phyloP scores from a whole-genome alignment of 2,797 vertebrate species.

The Eulemur albifrons region DNA sequence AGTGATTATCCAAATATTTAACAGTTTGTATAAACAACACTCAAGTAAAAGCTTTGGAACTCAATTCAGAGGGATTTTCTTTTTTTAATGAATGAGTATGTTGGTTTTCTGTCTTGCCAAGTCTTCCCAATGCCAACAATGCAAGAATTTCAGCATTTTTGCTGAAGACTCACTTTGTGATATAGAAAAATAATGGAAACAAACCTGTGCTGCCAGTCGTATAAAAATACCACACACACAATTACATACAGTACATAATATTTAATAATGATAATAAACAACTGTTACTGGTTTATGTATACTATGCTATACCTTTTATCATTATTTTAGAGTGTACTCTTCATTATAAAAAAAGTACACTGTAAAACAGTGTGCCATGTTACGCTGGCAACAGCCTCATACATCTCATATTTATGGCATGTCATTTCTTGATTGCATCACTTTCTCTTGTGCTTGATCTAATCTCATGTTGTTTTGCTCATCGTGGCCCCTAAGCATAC shows the following conservation, averaged over 20 bases:
- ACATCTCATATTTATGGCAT: neutral
- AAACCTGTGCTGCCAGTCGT: neutral
- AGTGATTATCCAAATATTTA: slow-evolving; percentile 61
- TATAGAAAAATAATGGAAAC: neutral
- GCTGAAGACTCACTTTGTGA: slow-evolving; percentile 3
- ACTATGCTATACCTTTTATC: neutral
- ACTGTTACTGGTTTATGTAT: neutral
- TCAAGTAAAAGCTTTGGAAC: slow-evolving; percentile 35
- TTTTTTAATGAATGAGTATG: neutral
- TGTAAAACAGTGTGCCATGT: neutral
- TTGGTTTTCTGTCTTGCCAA: slow-evolving; percentile 44
- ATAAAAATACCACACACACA: neutral
- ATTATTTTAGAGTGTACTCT: neutral
- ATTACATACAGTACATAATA: neutral
- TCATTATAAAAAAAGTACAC: neutral
- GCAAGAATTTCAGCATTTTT: slow-evolving; percentile 44
- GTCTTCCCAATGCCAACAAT: slow-evolving; percentile 42
- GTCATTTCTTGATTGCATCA: neutral
- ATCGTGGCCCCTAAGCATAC: neutral
- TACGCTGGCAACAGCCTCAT: neutral
- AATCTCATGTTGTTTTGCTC: neutral
- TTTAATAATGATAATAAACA: neutral
- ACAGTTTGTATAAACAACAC: slow-evolving; percentile 32
- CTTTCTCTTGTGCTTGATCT: neutral
- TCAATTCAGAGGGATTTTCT: slow-evolving; percentile 12